These are phyloP conservation scores for Holothuria scabra DNA, from an alignment of 53 echinoderm and acorn worm genomes.

Conservation along the genomic window DNA sequence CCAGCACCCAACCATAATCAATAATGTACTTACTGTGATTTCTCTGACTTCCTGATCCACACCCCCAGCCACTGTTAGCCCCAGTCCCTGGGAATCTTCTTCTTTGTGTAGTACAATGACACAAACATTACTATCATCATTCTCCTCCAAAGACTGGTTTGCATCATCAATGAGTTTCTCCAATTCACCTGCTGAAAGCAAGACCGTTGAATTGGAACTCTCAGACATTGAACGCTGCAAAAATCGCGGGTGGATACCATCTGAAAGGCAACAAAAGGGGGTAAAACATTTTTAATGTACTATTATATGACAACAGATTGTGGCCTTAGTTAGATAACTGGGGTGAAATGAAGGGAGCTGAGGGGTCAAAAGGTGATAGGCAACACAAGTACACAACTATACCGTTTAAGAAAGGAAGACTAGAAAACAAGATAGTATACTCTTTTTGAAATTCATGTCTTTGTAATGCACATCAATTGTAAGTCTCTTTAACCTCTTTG, in stretches of 20 bases:
- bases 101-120: constrained; percentile 93
- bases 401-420: too few relatives aligned
- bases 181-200: constrained; percentile 89
- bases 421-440: too few relatives aligned
- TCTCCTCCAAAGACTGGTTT: constrained; percentile 91
- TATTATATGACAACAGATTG: too few relatives aligned
- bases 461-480: too few relatives aligned
- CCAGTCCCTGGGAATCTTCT: constrained; percentile 85
- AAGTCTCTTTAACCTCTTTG: too few relatives aligned
- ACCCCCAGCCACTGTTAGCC: constrained; percentile 93
- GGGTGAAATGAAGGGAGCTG: too few relatives aligned
- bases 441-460: too few relatives aligned
- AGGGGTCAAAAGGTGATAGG: too few relatives aligned
- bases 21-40: constrained; percentile 75
- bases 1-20: too few relatives aligned
- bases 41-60: constrained; percentile 89
- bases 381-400: too few relatives aligned
- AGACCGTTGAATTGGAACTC: constrained; percentile 92
- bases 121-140: constrained; percentile 77
- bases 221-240: constrained; percentile 88
- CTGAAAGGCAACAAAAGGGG: background rate
- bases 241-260: constrained; percentile 50
- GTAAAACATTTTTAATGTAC: too few relatives aligned
- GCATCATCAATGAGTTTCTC: constrained; percentile 96
- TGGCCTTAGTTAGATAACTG: too few relatives aligned